Conservation (phyloP, 2,888 invertebrate species). For the Temnothorax ravouxi region DNA sequence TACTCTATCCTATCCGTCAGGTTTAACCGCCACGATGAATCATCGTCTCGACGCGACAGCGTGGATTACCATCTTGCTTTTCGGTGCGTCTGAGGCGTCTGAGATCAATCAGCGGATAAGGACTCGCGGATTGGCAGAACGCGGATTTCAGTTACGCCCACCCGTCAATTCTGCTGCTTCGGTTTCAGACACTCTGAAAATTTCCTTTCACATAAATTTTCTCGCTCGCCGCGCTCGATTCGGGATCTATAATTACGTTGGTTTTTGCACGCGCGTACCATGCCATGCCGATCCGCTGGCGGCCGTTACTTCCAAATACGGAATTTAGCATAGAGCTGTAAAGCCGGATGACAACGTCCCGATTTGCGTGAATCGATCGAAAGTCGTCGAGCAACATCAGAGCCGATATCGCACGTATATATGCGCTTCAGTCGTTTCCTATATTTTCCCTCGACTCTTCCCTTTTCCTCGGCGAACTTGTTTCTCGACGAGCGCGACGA, state of each 20-base stretch:
- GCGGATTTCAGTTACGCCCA: conserved; percentile 33
- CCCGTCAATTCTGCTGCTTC: conserved; percentile 3
- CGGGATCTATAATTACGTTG: conserved; percentile 16
- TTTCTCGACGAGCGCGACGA: conserved; percentile 32
- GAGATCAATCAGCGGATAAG: conserved; percentile 45
- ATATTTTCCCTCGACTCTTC: conserved; percentile 57
- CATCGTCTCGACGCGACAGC: not conserved
- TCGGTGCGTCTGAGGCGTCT: not conserved
- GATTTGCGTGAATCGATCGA: conserved; percentile 26
- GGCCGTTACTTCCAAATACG: conserved; percentile 7
- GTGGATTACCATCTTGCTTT: conserved; percentile 26
- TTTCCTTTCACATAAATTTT: conserved; percentile 19
- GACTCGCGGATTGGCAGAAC: not conserved
- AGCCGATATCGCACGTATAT: not conserved
- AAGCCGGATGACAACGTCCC: conserved; percentile 27
- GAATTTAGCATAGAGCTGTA: not conserved
- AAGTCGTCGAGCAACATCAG: conserved; percentile 15
- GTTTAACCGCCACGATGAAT: conserved; percentile 24
- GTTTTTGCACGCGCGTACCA: not conserved
- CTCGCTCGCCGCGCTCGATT: not conserved
- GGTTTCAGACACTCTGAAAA: conserved; percentile 10
- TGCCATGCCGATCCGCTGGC: not conserved
- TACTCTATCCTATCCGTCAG: conserved; percentile 24
- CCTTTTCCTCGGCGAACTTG: conserved; percentile 57
- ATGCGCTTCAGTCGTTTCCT: conserved; percentile 47